Evolutionary conservation across 2,797 vertebrate genomes (phyloP).

Genomic region (Apodemus agrarius): DNA sequence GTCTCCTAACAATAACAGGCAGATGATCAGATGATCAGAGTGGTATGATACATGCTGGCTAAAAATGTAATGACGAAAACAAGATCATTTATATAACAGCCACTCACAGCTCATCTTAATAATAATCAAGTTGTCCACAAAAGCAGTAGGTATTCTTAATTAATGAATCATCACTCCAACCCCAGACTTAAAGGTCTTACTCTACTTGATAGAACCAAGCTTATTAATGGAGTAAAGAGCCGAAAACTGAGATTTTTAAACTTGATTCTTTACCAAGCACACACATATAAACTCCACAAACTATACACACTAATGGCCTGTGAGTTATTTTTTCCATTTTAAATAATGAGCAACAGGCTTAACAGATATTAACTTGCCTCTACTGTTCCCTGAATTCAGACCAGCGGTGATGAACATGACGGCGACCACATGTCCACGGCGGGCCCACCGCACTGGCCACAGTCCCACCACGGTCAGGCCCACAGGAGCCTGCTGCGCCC

Average conservation of each 20-base stretch:
- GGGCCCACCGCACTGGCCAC: neutral
- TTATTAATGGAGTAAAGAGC: slow-evolving; percentile 16
- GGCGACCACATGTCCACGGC: neutral
- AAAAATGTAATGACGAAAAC: slow-evolving; percentile 15
- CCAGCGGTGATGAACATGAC: neutral
- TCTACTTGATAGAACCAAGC: slow-evolving; percentile 3
- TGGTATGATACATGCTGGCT: neutral
- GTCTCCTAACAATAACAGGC: slow-evolving; percentile 51
- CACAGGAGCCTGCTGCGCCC: too few relatives aligned
- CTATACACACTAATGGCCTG: neutral
- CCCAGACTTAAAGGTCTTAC: neutral
- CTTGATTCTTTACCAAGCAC: neutral
- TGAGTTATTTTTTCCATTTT: slow-evolving; percentile 21
- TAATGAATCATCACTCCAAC: neutral
- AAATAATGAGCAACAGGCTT: neutral
- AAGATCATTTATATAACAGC: neutral
- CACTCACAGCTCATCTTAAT: slow-evolving; percentile 33
- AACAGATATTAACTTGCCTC: slow-evolving; percentile 13
- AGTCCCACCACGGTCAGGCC: neutral
- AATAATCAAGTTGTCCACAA: neutral
- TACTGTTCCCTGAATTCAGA: slow-evolving; percentile 8
- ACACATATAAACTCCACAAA: neutral
- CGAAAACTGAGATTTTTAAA: slow-evolving; percentile 40
- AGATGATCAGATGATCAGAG: neutral
- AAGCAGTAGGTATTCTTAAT: neutral